Evolutionary conservation across 1,140 invertebrate species (phyloP), one percentile per base, ranked within the genome.

Genomic region (Micrasema minimum): DNA sequence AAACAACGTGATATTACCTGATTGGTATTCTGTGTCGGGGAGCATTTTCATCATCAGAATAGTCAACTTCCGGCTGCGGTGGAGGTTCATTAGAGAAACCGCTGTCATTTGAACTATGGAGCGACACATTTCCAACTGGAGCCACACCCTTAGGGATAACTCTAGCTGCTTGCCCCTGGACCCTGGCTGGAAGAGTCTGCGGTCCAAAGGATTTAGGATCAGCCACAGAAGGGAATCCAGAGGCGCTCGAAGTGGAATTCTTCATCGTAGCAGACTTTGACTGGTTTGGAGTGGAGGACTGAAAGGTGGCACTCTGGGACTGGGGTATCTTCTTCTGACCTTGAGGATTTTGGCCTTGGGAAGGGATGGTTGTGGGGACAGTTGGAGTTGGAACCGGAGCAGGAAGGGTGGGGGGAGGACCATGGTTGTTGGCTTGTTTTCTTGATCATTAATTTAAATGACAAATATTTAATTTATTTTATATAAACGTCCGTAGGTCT

Each of bases 61-160:
- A 95, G 81, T 95, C 93, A 71, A 95, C 89, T 82, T 95, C 93
- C 0, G 94, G 93, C 77, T 94, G 92, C 18, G 92, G 91, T 2
- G 93, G 92, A 9, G 93, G 91, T 78, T 94, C 94, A 77, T 95
- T 96, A 77, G 93, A 94, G 79, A 96, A 95, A 22, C 93, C 94
- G 76, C 93, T 95, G 82, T 96, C 94, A 81, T 95, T 96, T 78
- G 93, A 95, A 79, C 92, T 94, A 80, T 96, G 93, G 61, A 95
- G 86, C 18, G 92, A 93, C 9, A 92, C 91, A 78, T 90, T 91
- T 53, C 89, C 89, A 31, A 88, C 88, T 23, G 86, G 85, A 67
- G 83, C 86, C 7, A 74, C 75, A 23, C 79, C 79, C 35, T 83
- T 82, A 20, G 82, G 81, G 18, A 71, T 45, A 38, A 77, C 77